Evolutionary conservation across 1,140 invertebrate species (phyloP).

Genomic region (Cherax quadricarinatus): DNA sequence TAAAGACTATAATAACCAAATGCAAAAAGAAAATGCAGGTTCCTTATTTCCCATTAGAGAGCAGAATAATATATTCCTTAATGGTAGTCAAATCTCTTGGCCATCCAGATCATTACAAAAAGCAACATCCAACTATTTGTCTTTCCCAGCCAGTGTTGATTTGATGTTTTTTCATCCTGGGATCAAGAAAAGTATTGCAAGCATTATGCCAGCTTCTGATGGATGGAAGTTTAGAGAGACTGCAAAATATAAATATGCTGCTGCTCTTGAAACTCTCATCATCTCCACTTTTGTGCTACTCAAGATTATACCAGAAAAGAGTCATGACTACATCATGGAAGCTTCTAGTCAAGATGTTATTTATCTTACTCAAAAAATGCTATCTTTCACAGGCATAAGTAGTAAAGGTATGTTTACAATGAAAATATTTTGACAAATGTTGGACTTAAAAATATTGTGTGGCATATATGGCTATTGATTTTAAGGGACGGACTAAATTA

Average conservation of each 20-base stretch:
- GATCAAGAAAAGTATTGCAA: slow-evolving; percentile 7
- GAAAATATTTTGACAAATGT: not conserved
- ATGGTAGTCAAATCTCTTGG: not conserved
- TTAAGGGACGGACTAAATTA: no score
- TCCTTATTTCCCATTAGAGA: not conserved
- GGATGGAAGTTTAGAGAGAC: slow-evolving; percentile 52
- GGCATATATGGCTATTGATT: no score
- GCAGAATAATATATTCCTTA: not conserved
- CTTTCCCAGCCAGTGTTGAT: slow-evolving; percentile 25
- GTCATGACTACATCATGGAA: not conserved
- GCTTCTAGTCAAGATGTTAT: slow-evolving; percentile 17
- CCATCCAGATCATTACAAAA: not conserved
- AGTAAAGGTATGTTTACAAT: slow-evolving; percentile 4
- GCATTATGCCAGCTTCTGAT: slow-evolving; percentile 47
- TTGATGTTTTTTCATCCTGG: slow-evolving; percentile 32
- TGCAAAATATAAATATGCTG: not conserved
- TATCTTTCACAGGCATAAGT: not conserved
- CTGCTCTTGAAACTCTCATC: slow-evolving; percentile 19
- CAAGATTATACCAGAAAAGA: not conserved
- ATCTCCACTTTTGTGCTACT: slow-evolving; percentile 57
- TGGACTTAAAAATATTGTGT: not conserved
- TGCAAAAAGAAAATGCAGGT: not conserved
- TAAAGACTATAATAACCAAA: not conserved
- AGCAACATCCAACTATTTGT: slow-evolving; percentile 2
- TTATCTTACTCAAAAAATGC: not conserved